Evolutionary conservation across 2,888 invertebrate species (phyloP).

Genomic region (Mechanitis messenoides): DNA sequence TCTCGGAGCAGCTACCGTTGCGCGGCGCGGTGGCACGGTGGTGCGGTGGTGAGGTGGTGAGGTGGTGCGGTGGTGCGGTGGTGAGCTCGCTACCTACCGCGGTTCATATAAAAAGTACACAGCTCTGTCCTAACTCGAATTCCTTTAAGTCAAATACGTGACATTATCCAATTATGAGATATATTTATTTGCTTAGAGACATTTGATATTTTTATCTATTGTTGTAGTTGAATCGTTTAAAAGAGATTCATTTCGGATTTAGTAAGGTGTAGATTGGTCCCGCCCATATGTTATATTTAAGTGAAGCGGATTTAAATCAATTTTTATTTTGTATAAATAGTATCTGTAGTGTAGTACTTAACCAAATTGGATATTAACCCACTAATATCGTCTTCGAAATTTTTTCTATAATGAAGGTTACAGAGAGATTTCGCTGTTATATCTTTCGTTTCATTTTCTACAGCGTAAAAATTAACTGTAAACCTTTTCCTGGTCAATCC

Average conservation of each 20-base stretch:
- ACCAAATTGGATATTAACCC: too few species aligned
- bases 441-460: too few species aligned
- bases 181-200: slow-evolving; percentile 46
- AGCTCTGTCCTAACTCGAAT: slow-evolving; percentile 63
- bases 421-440: too few species aligned
- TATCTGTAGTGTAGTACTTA: too few species aligned
- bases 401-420: too few species aligned
- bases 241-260: slow-evolving; percentile 14
- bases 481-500: too few species aligned
- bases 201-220: slow-evolving; percentile 27
- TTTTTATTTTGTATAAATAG: too few species aligned
- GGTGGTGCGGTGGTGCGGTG: slow-evolving; percentile 73
- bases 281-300: slow-evolving; percentile 17
- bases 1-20: slow-evolving; percentile 67
- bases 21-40: slow-evolving; percentile 34
- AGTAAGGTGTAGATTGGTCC: slow-evolving; percentile 16
- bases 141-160: slow-evolving; percentile 71
- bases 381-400: too few species aligned
- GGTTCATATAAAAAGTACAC: slow-evolving; percentile 56
- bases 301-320: slow-evolving; percentile 6
- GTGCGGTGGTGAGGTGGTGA: slow-evolving; percentile 70
- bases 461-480: too few species aligned
- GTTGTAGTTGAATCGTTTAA: slow-evolving; percentile 27
- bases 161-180: slow-evolving; percentile 65
- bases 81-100: slow-evolving; percentile 75